Evolutionary conservation across 53 echinoderm and acorn worm genomes (phyloP), one percentile per base, ranked within the genome.

Genomic region (Apostichopus leukothele): DNA sequence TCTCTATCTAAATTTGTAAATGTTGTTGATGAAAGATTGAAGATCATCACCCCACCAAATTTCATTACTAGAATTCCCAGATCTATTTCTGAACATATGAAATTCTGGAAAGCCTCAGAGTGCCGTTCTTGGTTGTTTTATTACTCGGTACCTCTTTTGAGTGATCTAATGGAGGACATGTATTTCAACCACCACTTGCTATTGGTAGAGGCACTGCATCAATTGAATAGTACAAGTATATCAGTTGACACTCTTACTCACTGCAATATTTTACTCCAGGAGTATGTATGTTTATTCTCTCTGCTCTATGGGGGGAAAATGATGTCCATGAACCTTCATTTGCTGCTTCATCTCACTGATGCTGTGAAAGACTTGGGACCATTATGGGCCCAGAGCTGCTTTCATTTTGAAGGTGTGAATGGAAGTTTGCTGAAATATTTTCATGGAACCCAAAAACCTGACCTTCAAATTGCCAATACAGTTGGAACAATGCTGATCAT

Each of bases 21-120:
- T 52, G 50, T 57, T 55, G 94, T 90, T 18, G 90, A 90, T 77
- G 21, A 75, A 63, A 78, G 90, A 14, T 76, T 94, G 9, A 8
- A 22, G 8, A 71, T 83, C 59, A 80, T 92, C 51, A 92, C 88
- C 52, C 92, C 90, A 7, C 88, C 94, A 60, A 88, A 88, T 90
- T 88, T 89, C 50, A 90, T 94, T 50, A 60, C 90, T 6, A 76
- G 93, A 57, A 61, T 90, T 16, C 95, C 93, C 11, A 85, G 89
- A 50, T 90, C 90, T 21, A 89, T 95, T 12, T 88, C 91, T 89
- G 76, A 90, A 1, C 94, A 94, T 52, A 53, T 60, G 4, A 91
- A 90, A 83, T 90, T 90, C 63, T 95, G 95, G 95, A 95, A 95
- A 52, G 93, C 95, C 6, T 91, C 93, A 14, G 93, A 93, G 61